Base-by-base conservation (phyloP, 1,140 invertebrate species). In the Pomacea maculata region DNA sequence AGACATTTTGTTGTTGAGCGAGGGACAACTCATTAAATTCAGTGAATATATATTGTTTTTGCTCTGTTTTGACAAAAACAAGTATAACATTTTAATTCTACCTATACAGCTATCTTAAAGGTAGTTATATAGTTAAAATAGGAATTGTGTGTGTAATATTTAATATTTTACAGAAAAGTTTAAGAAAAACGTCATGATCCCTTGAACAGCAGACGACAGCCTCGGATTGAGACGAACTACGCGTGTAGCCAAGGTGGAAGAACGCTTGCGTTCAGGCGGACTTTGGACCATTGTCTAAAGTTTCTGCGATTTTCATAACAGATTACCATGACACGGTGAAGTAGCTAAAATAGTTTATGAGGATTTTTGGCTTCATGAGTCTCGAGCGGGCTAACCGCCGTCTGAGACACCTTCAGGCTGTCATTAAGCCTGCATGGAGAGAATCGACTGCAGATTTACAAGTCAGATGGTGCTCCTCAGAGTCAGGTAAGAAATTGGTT, bases 281-380 rank as follows among this genome's bases (percentile, higher is more conserved):
- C 80, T 81, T 81, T 81, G 80, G 54, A 81, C 80, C 34, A 45
- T 25, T 52, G 63, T 55, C 55, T 8, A 75, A 57, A 45, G 65
- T 64, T 61, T 77, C 52, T 19, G 34, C 34, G 34, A 57, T 17
- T 57, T 77, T 77, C n/a, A 9, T n/a, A 79, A 54, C 34, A n/a
- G 8, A 15, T 61, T 76, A 52, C 15, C 12, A 71, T 81, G 67
- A 55, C 52, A 52, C 17, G 17, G 45, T 19, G 57, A 64, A 61
- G 15, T 2, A 29, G 65, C 21, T 6, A 64, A 68, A 71, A 63
- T 14, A 45, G 34, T 73, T 65, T 61, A 82, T 82, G 81, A 79
- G 81, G 78, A 57, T 75, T 29, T 25, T 67, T 73, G 65, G 72
- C 54, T 73, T 78, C 45, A 80, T 82, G 81, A 82, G 73, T 72